Evolutionary conservation across 1,140 invertebrate species (phyloP).

Genomic region (Brachionus koreanus): DNA sequence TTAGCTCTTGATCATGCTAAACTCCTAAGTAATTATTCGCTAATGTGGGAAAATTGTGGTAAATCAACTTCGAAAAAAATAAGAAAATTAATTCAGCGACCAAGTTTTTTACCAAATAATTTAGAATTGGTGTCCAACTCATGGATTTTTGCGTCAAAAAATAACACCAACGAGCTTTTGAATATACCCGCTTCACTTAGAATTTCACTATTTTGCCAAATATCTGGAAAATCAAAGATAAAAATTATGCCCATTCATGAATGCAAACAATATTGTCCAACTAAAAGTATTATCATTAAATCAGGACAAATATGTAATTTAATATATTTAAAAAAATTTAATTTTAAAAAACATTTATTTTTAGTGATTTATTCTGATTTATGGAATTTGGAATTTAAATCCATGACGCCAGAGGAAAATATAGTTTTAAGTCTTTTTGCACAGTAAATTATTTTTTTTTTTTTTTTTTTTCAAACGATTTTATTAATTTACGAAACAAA

Average conservation of each 20-base stretch:
- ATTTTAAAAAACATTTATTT: background rate
- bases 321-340: background rate
- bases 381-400: slow-evolving; percentile 28
- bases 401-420: background rate
- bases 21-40: background rate
- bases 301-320: background rate
- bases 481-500: slow-evolving; percentile 39
- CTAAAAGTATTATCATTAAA: background rate
- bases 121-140: background rate
- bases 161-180: background rate
- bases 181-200: background rate
- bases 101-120: slow-evolving; percentile 2
- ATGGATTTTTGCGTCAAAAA: slow-evolving; percentile 30
- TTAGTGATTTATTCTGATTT: slow-evolving; percentile 13
- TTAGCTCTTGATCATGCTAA: background rate
- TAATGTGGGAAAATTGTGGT: slow-evolving; percentile 32
- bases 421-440: background rate
- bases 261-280: background rate
- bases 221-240: background rate
- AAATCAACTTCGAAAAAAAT: background rate
- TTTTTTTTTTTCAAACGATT: slow-evolving; percentile 7
- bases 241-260: background rate
- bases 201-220: slow-evolving; percentile 3
- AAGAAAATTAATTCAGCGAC: background rate
- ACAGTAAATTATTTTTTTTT: background rate